Base-by-base conservation (phyloP, 2,797 vertebrate species). In the Ambastaia sidthimunki region DNA sequence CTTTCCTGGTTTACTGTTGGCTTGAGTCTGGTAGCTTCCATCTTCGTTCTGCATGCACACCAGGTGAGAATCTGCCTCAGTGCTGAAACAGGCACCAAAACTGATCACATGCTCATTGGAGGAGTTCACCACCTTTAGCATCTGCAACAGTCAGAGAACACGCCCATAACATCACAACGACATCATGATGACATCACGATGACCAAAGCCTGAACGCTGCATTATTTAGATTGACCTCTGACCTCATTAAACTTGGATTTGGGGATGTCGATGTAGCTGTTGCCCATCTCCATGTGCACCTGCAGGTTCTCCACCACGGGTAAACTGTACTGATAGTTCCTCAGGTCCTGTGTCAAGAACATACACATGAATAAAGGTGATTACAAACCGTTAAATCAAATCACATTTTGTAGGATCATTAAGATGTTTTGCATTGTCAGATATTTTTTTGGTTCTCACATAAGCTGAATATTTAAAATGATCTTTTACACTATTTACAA, bases 221-320 rank as follows among this genome's bases (percentile, higher is more conserved):
- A 37, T 28, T 2, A 25, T 34, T 54, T 5, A n/a, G 44, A 15
- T 6, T 18, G 4, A 41, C 54, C 54, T 47, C 92, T 90, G 78
- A 98, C 98, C 91, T 98, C 95, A 16, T 82, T 93, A 76, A 97
- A 96, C 86, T 92, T 96, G 34, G 89, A 91, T 74, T 94, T 93
- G 80, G 97, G 97, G 87, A 99, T 95, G 90, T 97, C 95, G 83
- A 99, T 97, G 88, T 94, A 96, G 88, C 93, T 98, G 90, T 96
- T 96, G 4, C 97, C 97, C 94, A 96, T 94, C 92, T 99, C 97
- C 96, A 99, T 96, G 81, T 97, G 97, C 88, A 99, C 94, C 87
- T 94, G 90, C 44, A 99, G 88, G 7, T 95, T 94, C 63, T 96
- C 94, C 84, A 99, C 94, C 28, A 93, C 93, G 7, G 95, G 90